Evolutionary conservation across 2,113 vertebrate genomes (phyloP).

Genomic region (Festucalex cinctus): DNA sequence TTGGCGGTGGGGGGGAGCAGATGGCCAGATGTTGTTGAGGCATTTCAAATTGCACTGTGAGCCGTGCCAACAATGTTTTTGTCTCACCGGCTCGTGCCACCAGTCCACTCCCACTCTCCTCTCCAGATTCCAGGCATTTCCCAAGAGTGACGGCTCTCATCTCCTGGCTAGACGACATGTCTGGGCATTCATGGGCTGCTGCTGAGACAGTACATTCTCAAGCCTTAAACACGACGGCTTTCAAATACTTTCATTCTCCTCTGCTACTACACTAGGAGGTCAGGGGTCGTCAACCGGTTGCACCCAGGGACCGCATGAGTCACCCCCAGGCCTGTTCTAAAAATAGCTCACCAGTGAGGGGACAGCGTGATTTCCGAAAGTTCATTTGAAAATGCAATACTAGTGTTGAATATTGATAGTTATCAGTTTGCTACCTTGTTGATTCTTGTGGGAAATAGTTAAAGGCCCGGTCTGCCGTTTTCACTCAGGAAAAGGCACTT

Average conservation of each 20-base stretch:
- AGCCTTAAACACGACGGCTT: background rate
- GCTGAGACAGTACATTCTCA: background rate
- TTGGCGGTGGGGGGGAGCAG: slow-evolving; percentile 24
- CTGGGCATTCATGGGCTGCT: slow-evolving; percentile 35
- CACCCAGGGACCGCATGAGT: too few species aligned
- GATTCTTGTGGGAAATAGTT: too few species aligned
- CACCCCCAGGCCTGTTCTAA: too few species aligned
- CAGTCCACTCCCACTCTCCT: slow-evolving; percentile 35
- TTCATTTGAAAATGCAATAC: too few species aligned
- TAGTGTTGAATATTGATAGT: too few species aligned
- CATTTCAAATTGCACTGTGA: slow-evolving; percentile 14
- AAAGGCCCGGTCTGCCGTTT: too few species aligned
- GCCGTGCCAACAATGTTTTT: slow-evolving; percentile 41
- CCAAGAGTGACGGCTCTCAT: slow-evolving; percentile 38
- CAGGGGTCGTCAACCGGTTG: too few species aligned
- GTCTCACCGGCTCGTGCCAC: slow-evolving; percentile 36
- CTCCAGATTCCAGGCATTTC: slow-evolving; percentile 65
- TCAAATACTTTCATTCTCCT: background rate
- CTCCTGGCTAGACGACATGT: slow-evolving; percentile 33
- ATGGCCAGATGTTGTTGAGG: slow-evolving; percentile 21
- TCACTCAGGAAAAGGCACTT: too few species aligned
- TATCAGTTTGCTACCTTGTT: too few species aligned
- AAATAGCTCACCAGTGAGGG: too few species aligned
- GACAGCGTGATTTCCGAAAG: too few species aligned
- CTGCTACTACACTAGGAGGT: too few species aligned